Percentiles rank a stretch among this genome's conserved stretches.
phyloP scores from a whole-genome alignment of 2,888 invertebrate species.

The Thymelicus sylvestris region DNA sequence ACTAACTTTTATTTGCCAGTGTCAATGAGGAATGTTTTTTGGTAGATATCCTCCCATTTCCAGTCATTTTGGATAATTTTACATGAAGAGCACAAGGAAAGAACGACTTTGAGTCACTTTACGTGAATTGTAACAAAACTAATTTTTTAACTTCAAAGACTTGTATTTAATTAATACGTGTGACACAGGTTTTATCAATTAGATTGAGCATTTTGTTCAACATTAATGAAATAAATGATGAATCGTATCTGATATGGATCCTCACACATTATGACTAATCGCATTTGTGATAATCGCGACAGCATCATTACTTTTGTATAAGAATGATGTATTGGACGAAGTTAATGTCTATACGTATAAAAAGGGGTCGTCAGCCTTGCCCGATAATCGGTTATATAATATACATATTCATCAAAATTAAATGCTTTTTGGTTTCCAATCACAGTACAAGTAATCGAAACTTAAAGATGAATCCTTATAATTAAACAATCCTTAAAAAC shows the following conservation, averaged over 20 bases:
- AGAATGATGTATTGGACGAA: neutral
- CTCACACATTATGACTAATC: neutral
- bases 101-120: no score
- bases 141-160: no score
- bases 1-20: constrained; percentile 10
- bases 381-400: no score
- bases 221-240: neutral
- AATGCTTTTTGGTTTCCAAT: no score
- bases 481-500: no score
- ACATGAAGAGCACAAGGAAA: no score
- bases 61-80: neutral
- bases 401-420: no score
- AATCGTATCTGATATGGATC: neutral
- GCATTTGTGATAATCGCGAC: neutral
- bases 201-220: neutral
- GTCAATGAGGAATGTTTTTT: neutral
- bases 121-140: no score
- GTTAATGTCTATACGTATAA: neutral
- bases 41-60: neutral
- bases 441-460: no score
- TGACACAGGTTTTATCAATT: no score
- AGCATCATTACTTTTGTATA: constrained; percentile 1
- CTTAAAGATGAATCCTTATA: no score
- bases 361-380: neutral
- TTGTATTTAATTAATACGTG: no score